These are phyloP conservation scores for Peucedramus taeniatus DNA, from an alignment of 2,113 vertebrate species.

Conservation along the genomic window DNA sequence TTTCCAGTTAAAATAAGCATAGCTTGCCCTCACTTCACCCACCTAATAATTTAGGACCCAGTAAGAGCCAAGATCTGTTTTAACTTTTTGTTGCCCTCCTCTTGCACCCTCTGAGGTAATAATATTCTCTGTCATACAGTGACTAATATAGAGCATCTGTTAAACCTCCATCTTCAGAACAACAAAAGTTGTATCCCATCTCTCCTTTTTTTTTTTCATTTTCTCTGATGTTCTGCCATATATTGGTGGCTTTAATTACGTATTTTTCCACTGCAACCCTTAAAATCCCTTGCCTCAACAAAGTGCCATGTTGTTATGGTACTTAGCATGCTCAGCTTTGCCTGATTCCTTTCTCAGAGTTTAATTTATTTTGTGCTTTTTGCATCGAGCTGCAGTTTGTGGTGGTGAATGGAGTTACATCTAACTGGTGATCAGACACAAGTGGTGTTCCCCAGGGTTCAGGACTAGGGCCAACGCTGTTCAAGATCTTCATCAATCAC, in stretches of 20 bases:
- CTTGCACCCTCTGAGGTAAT: background rate
- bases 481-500: background rate
- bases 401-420: background rate
- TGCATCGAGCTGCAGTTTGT: background rate
- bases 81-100: constrained; percentile 15
- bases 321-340: background rate
- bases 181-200: background rate
- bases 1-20: background rate
- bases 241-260: background rate
- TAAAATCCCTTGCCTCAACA: background rate
- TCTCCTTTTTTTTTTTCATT: background rate
- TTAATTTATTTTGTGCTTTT: background rate
- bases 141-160: constrained; percentile 25
- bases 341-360: background rate
- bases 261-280: background rate
- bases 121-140: background rate
- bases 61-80: constrained; percentile 9
- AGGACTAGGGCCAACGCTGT: background rate
- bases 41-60: background rate
- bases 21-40: background rate
- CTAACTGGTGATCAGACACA: background rate
- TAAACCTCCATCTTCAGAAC: background rate
- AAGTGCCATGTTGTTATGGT: background rate
- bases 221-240: background rate
- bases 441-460: background rate